These are phyloP conservation scores for Onychorhynchus coronatus DNA, from an alignment of 2,113 vertebrate species.

Conservation along the genomic window DNA sequence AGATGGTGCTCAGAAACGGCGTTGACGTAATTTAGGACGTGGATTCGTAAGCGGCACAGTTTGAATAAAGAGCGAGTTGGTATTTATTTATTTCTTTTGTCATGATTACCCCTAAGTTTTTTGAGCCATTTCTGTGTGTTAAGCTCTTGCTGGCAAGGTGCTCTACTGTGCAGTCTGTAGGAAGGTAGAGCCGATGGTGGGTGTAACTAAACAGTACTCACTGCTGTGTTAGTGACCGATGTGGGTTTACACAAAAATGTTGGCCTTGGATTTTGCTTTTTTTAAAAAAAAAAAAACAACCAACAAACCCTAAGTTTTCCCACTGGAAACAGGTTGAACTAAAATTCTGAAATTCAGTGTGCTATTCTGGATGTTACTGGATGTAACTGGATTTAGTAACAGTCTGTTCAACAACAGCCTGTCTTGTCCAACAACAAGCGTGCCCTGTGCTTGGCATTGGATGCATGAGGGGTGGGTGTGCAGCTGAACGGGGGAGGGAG, in stretches of 20 bases:
- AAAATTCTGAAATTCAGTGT: background rate
- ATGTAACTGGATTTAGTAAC: conserved; percentile 37
- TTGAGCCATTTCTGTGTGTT: conserved; percentile 49
- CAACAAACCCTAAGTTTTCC: conserved; percentile 59
- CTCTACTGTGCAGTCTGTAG: conserved; percentile 37
- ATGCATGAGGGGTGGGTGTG: background rate
- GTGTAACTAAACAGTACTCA: background rate
- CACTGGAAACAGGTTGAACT: conserved; percentile 33
- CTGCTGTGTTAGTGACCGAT: background rate
- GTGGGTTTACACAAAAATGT: background rate
- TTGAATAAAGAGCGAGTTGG: conserved; percentile 77
- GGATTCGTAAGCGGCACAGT: conserved; percentile 78
- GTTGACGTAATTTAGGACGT: conserved; percentile 74
- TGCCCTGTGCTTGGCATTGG: conserved; percentile 42
- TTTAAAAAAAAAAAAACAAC: background rate
- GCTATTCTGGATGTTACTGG: conserved; percentile 23
- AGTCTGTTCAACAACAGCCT: background rate
- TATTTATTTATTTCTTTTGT: conserved; percentile 78
- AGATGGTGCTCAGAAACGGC: conserved; percentile 74
- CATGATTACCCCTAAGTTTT: conserved; percentile 61
- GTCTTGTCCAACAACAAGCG: background rate
- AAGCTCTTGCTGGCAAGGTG: conserved; percentile 22
- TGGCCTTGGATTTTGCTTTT: background rate
- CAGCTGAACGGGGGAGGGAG: background rate
- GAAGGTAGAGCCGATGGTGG: conserved; percentile 31